phyloP scores from a whole-genome alignment of 2,797 vertebrate genomes.

The Gallinago solitaria region DNA sequence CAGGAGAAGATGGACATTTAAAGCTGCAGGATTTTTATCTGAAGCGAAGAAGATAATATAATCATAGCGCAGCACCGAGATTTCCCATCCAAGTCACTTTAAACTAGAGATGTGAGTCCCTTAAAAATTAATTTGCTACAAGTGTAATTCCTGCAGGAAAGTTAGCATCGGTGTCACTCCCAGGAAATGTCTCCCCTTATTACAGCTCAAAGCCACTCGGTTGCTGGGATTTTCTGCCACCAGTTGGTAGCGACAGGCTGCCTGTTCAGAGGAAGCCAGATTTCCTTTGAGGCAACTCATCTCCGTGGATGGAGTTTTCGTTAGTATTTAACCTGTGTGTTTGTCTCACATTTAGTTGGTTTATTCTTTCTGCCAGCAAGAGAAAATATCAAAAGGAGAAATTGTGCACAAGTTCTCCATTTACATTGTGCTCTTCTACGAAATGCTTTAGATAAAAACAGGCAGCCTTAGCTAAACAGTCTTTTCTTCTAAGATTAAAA shows the following conservation, averaged over 20 bases:
- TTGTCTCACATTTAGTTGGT: background rate
- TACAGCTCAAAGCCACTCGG: background rate
- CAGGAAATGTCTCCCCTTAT: background rate
- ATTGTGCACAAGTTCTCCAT: background rate
- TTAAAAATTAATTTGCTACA: slow-evolving; percentile 31
- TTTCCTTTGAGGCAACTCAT: background rate
- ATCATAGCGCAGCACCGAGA: background rate
- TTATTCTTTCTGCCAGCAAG: background rate
- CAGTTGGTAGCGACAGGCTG: background rate
- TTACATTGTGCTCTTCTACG: background rate
- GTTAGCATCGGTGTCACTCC: background rate
- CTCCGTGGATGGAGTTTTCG: background rate
- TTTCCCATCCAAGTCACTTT: background rate
- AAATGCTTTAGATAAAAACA: slow-evolving; percentile 40
- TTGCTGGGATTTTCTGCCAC: background rate
- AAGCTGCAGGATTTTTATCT: slow-evolving; percentile 12
- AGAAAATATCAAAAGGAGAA: background rate
- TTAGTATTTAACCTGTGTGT: background rate
- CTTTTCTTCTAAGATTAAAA: background rate
- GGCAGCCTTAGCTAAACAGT: slow-evolving; percentile 27
- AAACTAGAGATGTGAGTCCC: background rate
- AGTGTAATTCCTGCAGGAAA: background rate
- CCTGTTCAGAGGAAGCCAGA: background rate
- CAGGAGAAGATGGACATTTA: background rate
- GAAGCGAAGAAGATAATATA: background rate